phyloP scores from a whole-genome alignment of 37 sponge, comb jelly and placozoan species.

The Ephydatia muelleri region DNA sequence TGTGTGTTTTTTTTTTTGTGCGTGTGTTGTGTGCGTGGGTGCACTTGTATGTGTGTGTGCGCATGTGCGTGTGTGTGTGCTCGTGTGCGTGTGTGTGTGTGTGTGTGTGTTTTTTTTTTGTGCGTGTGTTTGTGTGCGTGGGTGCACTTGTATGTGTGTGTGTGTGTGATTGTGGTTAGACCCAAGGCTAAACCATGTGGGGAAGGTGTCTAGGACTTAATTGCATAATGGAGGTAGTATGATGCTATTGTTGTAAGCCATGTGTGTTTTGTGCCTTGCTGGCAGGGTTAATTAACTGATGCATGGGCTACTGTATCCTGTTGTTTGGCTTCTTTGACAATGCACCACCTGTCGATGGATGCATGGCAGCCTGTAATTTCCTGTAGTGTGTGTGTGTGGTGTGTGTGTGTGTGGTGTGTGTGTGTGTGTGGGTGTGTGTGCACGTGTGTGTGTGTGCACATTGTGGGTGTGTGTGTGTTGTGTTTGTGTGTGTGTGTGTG shows the following conservation, averaged over 20 bases:
- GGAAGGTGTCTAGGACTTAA: too few species aligned
- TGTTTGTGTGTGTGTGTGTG: conserved; percentile 3
- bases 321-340: too few species aligned
- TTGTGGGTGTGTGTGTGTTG: conserved; percentile 27
- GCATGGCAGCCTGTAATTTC: too few species aligned
- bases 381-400: neutral
- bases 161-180: neutral
- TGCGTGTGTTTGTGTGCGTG: too few species aligned
- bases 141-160: neutral
- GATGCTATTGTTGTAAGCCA: too few species aligned
- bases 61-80: neutral
- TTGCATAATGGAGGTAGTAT: too few species aligned
- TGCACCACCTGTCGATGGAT: too few species aligned
- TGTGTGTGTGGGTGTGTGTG: neutral
- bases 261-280: too few species aligned
- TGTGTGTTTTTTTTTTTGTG: too few species aligned
- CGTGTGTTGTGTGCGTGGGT: too few species aligned
- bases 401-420: too few species aligned
- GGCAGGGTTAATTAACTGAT: neutral
- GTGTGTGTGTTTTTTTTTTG: neutral
- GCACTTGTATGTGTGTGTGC: neutral
- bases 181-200: too few species aligned
- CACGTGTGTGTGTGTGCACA: neutral
- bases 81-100: neutral
- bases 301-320: neutral